Evolutionary conservation across 2,888 invertebrate species (phyloP).

Genomic region (Chamaedrilus cognettii): DNA sequence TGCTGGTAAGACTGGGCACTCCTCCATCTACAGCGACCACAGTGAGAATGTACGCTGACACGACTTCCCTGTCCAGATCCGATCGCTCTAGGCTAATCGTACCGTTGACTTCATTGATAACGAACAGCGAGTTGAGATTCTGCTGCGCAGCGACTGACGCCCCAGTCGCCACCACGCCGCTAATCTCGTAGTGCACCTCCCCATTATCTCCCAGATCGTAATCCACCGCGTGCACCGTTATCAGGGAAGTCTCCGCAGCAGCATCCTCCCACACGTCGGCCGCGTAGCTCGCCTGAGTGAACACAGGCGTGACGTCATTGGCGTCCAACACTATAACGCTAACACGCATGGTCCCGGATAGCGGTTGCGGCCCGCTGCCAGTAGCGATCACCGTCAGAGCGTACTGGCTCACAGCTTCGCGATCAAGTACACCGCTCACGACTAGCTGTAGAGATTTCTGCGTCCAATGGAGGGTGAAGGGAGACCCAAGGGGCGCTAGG

Average conservation of each 20-base stretch:
- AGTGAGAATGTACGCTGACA: not conserved
- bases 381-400: not conserved
- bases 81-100: not conserved
- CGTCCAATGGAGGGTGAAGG: not conserved
- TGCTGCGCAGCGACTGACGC: not conserved
- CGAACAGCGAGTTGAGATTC: slow-evolving; percentile 4
- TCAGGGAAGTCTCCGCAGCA: slow-evolving; percentile 16
- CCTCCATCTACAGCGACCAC: slow-evolving; percentile 14
- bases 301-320: slow-evolving; percentile 74
- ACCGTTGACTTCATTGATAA: slow-evolving; percentile 4
- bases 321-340: slow-evolving; percentile 50
- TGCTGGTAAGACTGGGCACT: slow-evolving; percentile 2
- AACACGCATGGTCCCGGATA: slow-evolving; percentile 58
- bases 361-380: slow-evolving; percentile 29
- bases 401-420: not conserved
- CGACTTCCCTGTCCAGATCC: slow-evolving; percentile 11
- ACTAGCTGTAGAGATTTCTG: not conserved
- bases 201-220: slow-evolving; percentile 31
- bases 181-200: slow-evolving; percentile 26
- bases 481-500: not conserved
- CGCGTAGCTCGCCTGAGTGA: slow-evolving; percentile 76
- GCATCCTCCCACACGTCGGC: slow-evolving; percentile 67
- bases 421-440: not conserved
- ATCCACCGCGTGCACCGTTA: slow-evolving; percentile 31
- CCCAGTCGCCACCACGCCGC: not conserved